phyloP scores from a whole-genome alignment of 2,113 vertebrate genomes.

The Gallinago media region DNA sequence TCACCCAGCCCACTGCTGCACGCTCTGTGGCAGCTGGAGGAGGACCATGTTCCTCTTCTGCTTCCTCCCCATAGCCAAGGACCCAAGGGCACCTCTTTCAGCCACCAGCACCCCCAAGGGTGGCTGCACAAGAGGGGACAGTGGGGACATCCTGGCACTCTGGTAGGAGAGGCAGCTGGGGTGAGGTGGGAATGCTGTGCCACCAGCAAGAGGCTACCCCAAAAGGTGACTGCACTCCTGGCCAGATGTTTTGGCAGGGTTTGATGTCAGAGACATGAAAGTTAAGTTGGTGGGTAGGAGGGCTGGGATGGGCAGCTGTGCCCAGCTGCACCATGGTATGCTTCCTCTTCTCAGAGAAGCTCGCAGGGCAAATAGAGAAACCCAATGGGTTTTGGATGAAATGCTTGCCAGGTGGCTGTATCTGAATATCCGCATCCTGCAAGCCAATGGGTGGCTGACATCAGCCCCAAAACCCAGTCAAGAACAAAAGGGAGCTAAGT shows the following conservation, averaged over 20 bases:
- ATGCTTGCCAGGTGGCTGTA: not conserved
- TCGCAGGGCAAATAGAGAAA: not conserved
- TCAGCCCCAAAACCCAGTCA: not conserved
- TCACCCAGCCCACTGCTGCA: not conserved
- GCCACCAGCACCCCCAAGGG: not conserved
- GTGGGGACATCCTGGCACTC: not conserved
- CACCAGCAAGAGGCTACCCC: not conserved
- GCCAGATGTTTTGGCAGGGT: not conserved
- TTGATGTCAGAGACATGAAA: not conserved
- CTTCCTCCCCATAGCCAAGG: not conserved
- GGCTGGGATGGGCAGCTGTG: not conserved
- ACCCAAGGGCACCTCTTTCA: not conserved
- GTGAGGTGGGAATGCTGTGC: fast-evolving
- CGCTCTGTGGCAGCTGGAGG: fast-evolving
- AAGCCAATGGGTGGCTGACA: not conserved
- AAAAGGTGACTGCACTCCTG: not conserved
- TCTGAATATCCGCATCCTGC: not conserved
- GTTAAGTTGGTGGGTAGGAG: not conserved
- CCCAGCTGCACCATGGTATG: fast-evolving
- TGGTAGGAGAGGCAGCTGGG: not conserved
- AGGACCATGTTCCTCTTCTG: not conserved
- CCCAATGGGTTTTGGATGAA: fast-evolving
- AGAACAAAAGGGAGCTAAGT: not conserved
- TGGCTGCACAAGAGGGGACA: not conserved
- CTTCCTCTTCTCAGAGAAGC: not conserved